A percentile compares a stretch with the other conserved stretches of the same genome.
Conservation (phyloP, 2,797 vertebrate genomes). For the Sus cebifrons region DNA sequence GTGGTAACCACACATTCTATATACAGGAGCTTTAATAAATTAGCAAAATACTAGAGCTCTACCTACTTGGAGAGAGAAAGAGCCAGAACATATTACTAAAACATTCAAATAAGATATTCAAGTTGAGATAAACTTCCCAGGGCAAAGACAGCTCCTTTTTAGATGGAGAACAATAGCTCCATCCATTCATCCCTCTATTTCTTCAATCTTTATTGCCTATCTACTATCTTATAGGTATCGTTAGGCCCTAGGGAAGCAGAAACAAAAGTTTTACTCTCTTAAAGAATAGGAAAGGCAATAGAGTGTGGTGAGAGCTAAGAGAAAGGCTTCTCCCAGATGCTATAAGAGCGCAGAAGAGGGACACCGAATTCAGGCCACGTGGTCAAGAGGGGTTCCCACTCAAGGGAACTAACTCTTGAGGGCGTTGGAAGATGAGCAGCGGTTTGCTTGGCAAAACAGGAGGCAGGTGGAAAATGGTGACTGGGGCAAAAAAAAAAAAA, state of each 20-base stretch:
- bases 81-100: neutral
- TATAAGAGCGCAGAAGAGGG: neutral
- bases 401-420: neutral
- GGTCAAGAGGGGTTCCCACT: neutral
- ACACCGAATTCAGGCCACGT: neutral
- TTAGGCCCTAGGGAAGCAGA: neutral
- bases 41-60: neutral
- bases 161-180: neutral
- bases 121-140: neutral
- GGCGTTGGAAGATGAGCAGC: neutral
- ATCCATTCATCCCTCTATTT: neutral
- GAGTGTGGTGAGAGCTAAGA: neutral
- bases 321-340: neutral
- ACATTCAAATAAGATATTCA: conserved; percentile 39
- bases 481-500: neutral
- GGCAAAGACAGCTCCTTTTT: neutral
- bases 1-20: neutral
- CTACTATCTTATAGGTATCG: neutral
- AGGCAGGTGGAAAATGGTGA: neutral
- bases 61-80: neutral
- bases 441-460: neutral
- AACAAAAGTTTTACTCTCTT: neutral
- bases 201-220: neutral
- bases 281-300: neutral
- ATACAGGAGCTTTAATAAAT: neutral